Evolutionary conservation across 2,888 invertebrate species (phyloP).

Genomic region (Neoascia interrupta): DNA sequence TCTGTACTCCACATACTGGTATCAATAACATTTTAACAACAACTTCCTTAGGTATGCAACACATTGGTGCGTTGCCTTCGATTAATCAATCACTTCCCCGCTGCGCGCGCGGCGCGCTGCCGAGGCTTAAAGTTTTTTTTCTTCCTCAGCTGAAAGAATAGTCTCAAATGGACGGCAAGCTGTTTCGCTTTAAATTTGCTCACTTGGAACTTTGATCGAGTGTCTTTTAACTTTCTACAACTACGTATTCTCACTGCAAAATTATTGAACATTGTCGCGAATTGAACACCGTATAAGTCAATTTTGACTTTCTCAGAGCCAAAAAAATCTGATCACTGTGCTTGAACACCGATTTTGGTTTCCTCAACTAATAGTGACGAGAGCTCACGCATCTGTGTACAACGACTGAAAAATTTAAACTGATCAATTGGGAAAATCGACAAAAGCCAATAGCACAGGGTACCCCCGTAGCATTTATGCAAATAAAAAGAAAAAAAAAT

Average conservation of each 20-base stretch:
- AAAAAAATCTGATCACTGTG: no score
- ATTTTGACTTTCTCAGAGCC: no score
- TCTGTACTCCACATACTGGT: slow-evolving; percentile 33
- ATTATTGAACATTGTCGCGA: slow-evolving; percentile 39
- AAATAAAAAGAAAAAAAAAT: no score
- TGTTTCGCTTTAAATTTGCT: slow-evolving; percentile 24
- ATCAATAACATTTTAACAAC: slow-evolving; percentile 34
- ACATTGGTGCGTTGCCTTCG: slow-evolving; percentile 2
- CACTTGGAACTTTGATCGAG: slow-evolving; percentile 29
- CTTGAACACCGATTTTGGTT: no score
- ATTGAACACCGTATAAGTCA: slow-evolving; percentile 29
- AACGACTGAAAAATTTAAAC: slow-evolving; percentile 33
- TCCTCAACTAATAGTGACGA: not conserved
- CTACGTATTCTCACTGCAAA: slow-evolving; percentile 22
- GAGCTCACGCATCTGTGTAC: slow-evolving; percentile 27
- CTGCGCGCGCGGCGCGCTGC: no score
- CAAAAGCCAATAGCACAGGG: not conserved
- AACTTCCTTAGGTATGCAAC: slow-evolving; percentile 27
- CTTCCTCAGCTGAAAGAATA: slow-evolving; percentile 5
- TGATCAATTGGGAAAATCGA: slow-evolving; percentile 22
- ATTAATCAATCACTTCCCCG: slow-evolving; percentile 3
- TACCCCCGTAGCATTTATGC: no score
- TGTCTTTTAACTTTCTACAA: slow-evolving; percentile 30
- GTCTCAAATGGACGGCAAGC: slow-evolving; percentile 7
- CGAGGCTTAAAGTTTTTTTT: not conserved